phyloP scores from a whole-genome alignment of 2,888 invertebrate species.

The Trissonchulus sp. region DNA sequence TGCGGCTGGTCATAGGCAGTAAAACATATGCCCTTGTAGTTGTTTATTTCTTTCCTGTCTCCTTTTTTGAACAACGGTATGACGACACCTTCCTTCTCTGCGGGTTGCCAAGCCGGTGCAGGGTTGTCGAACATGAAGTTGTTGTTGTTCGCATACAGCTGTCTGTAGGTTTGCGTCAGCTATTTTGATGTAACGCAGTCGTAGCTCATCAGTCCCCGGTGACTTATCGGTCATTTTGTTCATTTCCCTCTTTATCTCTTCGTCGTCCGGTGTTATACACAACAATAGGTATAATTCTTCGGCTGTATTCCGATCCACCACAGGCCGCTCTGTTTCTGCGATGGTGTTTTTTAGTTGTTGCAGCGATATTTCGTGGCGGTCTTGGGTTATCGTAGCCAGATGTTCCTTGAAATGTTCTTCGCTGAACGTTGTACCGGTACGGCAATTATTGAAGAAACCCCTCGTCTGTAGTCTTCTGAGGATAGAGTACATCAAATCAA shows the following conservation, averaged over 20 bases:
- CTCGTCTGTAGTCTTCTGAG: slow-evolving; percentile 4
- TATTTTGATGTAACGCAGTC: slow-evolving; percentile 1
- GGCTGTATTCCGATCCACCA: not conserved
- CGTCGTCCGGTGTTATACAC: not conserved
- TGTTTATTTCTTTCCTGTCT: not conserved
- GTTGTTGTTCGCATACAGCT: not conserved
- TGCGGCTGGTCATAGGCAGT: no score
- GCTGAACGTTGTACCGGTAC: not conserved
- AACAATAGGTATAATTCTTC: not conserved
- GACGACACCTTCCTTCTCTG: not conserved
- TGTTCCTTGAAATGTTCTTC: slow-evolving; percentile 6
- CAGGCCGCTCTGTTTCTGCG: not conserved
- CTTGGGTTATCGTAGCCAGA: slow-evolving; percentile 2
- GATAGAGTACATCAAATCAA: slow-evolving; percentile 1
- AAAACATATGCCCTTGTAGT: slow-evolving; percentile 4
- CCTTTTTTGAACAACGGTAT: slow-evolving; percentile 13
- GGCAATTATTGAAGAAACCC: slow-evolving; percentile 6
- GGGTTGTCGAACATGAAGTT: slow-evolving; percentile 4
- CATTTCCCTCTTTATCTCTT: not conserved
- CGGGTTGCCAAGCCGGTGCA: not conserved
- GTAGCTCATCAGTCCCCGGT: slow-evolving; percentile 13
- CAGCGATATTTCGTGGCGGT: not conserved
- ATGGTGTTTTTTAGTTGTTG: slow-evolving; percentile 9
- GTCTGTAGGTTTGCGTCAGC: slow-evolving; percentile 5
- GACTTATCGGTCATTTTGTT: slow-evolving; percentile 9